A percentile compares a stretch with the other conserved stretches of the same genome.
Conservation (phyloP, 2,888 invertebrate genomes). For the Stegophylla sp. region DNA sequence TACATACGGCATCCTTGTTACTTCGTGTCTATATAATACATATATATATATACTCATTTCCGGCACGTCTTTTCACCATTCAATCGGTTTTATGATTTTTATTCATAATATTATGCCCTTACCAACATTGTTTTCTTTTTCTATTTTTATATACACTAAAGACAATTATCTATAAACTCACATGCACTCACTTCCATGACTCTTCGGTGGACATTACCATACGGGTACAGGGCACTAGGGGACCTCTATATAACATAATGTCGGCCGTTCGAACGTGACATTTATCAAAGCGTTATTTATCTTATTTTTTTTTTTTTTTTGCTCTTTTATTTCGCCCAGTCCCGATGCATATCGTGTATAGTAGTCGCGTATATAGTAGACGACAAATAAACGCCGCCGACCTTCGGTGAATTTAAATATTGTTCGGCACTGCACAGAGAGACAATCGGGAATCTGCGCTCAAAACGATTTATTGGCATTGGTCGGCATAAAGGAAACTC, state of each 20-base stretch:
- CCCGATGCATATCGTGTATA: slow-evolving; percentile 47
- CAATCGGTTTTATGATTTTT: slow-evolving; percentile 31
- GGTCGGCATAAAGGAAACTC: slow-evolving; percentile 58
- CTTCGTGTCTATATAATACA: not conserved
- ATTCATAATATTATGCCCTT: slow-evolving; percentile 1
- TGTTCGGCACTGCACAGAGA: slow-evolving; percentile 39
- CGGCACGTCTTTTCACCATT: slow-evolving; percentile 23
- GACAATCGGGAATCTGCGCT: slow-evolving; percentile 50
- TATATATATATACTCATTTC: slow-evolving; percentile 39
- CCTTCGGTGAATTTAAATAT: slow-evolving; percentile 59
- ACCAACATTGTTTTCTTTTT: not conserved
- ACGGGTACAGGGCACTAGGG: slow-evolving; percentile 5
- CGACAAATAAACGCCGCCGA: slow-evolving; percentile 59
- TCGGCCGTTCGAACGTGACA: slow-evolving; percentile 44
- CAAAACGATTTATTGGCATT: slow-evolving; percentile 58
- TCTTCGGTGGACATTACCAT: slow-evolving; percentile 8
- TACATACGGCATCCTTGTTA: slow-evolving; percentile 37
- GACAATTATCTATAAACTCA: not conserved
- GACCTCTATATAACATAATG: slow-evolving; percentile 27
- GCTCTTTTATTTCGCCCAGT: slow-evolving; percentile 29
- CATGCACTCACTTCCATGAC: not conserved
- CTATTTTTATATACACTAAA: not conserved
- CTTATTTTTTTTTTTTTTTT: slow-evolving; percentile 18
- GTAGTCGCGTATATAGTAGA: slow-evolving; percentile 49
- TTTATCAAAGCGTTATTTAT: slow-evolving; percentile 58